A percentile compares a stretch with the other conserved stretches of the same genome.
phyloP scores from a whole-genome alignment of 2,888 invertebrate genomes.

The Eudemis profundana region DNA sequence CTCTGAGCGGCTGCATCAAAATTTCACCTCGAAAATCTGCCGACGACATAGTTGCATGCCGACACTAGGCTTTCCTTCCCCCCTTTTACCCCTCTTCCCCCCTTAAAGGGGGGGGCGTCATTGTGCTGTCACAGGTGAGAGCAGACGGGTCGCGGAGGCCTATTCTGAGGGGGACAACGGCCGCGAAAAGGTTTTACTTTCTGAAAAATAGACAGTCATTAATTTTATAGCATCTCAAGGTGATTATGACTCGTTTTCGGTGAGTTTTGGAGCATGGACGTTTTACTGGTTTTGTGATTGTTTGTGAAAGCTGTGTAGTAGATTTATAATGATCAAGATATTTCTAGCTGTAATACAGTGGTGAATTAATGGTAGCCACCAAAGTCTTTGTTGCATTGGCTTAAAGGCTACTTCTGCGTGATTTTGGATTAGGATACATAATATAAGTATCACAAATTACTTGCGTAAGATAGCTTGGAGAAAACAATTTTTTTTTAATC shows the following conservation, averaged over 20 bases:
- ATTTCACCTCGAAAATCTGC: slow-evolving; percentile 58
- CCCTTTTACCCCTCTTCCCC: slow-evolving; percentile 21
- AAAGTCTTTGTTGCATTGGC: background rate
- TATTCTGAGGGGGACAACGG: slow-evolving; percentile 42
- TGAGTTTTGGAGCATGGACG: background rate
- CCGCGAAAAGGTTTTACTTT: slow-evolving; percentile 32
- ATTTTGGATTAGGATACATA: background rate
- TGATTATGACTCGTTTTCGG: slow-evolving; percentile 27
- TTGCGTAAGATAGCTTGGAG: too few relatives aligned
- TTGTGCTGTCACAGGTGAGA: slow-evolving; percentile 65
- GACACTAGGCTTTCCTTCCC: slow-evolving; percentile 45
- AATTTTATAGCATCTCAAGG: slow-evolving; percentile 37
- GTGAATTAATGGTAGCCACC: too few relatives aligned
- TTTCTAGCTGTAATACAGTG: background rate
- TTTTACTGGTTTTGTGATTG: slow-evolving; percentile 2
- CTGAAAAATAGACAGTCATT: slow-evolving; percentile 34
- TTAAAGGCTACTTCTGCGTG: background rate
- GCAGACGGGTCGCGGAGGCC: slow-evolving; percentile 56
- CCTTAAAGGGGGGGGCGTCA: slow-evolving; percentile 48
- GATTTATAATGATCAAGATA: background rate
- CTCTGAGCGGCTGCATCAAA: slow-evolving; percentile 54
- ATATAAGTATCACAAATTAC: too few relatives aligned
- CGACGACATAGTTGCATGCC: slow-evolving; percentile 51
- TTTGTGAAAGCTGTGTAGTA: background rate
- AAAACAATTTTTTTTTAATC: too few relatives aligned